phyloP scores from a whole-genome alignment of 2,113 vertebrate species.

The Ifrita kowaldi region DNA sequence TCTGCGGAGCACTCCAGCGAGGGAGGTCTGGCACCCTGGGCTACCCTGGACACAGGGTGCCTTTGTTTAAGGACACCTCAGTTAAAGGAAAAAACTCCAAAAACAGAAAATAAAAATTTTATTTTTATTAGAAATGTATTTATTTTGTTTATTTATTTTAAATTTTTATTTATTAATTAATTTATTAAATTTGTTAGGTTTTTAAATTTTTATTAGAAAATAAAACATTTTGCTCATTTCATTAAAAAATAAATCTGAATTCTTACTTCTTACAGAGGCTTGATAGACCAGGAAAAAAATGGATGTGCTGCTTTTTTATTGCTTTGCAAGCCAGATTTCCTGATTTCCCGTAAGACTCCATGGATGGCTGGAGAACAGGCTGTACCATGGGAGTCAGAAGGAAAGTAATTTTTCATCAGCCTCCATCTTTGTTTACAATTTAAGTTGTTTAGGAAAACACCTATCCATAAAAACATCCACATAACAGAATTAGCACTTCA shows the following conservation, averaged over 20 bases:
- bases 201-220: neutral
- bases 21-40: neutral
- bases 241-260: neutral
- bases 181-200: too few relatives aligned
- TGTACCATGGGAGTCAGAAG: neutral
- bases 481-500: neutral
- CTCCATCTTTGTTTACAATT: neutral
- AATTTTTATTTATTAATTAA: too few relatives aligned
- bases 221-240: neutral
- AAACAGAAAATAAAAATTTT: neutral
- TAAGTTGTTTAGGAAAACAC: neutral
- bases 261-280: neutral
- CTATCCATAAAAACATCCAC: neutral
- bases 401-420: neutral
- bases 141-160: too few relatives aligned
- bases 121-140: too few relatives aligned
- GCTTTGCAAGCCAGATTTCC: neutral
- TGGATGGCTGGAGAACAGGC: neutral
- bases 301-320: neutral
- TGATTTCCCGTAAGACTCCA: neutral
- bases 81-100: neutral
- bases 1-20: fast-evolving
- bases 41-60: neutral
- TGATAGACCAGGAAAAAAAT: neutral
- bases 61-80: neutral